Evolutionary conservation across 2,888 invertebrate species (phyloP).

Genomic region (Polydrusus cervinus): DNA sequence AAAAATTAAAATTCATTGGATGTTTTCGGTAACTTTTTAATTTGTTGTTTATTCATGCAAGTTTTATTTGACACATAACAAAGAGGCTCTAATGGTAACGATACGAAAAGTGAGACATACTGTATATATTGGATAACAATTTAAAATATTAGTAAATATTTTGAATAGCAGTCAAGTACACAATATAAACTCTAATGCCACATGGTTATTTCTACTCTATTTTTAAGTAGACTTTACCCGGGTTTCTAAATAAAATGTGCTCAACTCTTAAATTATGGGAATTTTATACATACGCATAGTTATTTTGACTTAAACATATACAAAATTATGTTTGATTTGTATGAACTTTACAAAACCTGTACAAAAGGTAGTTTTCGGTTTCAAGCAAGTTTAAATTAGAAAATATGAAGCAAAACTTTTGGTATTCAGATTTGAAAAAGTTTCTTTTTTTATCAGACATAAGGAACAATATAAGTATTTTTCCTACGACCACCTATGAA

Average conservation of each 20-base stretch:
- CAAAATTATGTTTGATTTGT: neutral
- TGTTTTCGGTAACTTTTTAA: too few species aligned
- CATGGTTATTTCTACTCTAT: conserved; percentile 16
- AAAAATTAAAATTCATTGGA: too few species aligned
- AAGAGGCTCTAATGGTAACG: neutral
- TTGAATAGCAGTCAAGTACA: conserved; percentile 13
- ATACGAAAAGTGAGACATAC: conserved; percentile 1
- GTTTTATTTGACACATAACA: too few species aligned
- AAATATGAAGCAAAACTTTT: too few species aligned
- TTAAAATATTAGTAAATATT: conserved; percentile 13
- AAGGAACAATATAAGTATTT: neutral
- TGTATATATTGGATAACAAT: conserved; percentile 1
- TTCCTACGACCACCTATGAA: too few species aligned
- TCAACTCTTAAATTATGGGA: conserved; percentile 4
- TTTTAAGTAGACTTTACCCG: conserved; percentile 4
- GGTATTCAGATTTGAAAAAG: too few species aligned
- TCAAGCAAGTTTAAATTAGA: too few species aligned
- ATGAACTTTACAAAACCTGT: neutral
- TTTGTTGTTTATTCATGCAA: too few species aligned
- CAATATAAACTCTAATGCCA: conserved; percentile 27
- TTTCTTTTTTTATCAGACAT: neutral
- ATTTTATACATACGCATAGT: neutral
- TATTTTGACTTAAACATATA: neutral
- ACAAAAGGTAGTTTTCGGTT: neutral
- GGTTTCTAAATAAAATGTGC: conserved; percentile 12